Conservation (phyloP, 2,797 vertebrate species). For the Phataginus tetradactyla region DNA sequence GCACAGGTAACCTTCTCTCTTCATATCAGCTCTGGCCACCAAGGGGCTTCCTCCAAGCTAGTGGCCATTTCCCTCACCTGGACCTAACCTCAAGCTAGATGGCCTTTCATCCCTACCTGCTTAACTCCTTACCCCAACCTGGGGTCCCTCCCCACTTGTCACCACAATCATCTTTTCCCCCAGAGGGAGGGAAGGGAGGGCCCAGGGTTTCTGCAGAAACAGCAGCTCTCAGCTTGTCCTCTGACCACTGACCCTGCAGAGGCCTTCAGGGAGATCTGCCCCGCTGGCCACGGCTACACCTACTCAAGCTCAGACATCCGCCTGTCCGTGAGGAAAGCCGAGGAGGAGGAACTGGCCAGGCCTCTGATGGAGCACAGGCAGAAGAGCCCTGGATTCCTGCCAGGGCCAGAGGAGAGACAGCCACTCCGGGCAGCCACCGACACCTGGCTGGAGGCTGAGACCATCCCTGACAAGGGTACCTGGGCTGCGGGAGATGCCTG, state of each 20-base stretch:
- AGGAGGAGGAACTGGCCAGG: slow-evolving; percentile 90
- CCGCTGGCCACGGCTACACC: slow-evolving; percentile 96
- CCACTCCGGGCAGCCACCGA: slow-evolving; percentile 72
- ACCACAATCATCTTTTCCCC: not conserved
- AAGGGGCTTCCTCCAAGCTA: not conserved
- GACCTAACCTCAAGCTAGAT: not conserved
- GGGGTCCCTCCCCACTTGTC: not conserved
- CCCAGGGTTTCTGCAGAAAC: not conserved
- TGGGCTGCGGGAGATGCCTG: not conserved
- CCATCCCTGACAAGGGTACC: slow-evolving; percentile 65
- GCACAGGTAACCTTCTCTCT: slow-evolving; percentile 89
- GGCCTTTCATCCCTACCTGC: not conserved
- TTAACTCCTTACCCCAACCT: not conserved
- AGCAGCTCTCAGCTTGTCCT: slow-evolving; percentile 12
- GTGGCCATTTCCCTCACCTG: not conserved
- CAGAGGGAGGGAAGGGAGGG: not conserved
- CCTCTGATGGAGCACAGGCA: slow-evolving; percentile 77
- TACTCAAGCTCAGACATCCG: slow-evolving; percentile 93
- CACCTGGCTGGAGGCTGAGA: slow-evolving; percentile 58
- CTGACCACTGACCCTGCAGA: slow-evolving; percentile 84
- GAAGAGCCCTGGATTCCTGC: slow-evolving; percentile 58
- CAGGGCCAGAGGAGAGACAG: slow-evolving; percentile 74
- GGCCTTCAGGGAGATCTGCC: slow-evolving; percentile 96
- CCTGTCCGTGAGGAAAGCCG: slow-evolving; percentile 90
- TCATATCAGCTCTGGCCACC: not conserved